A percentile compares a stretch with the other conserved stretches of the same genome.
Conservation (phyloP, 2,113 vertebrate genomes). For the Lichenostomus cassidix region DNA sequence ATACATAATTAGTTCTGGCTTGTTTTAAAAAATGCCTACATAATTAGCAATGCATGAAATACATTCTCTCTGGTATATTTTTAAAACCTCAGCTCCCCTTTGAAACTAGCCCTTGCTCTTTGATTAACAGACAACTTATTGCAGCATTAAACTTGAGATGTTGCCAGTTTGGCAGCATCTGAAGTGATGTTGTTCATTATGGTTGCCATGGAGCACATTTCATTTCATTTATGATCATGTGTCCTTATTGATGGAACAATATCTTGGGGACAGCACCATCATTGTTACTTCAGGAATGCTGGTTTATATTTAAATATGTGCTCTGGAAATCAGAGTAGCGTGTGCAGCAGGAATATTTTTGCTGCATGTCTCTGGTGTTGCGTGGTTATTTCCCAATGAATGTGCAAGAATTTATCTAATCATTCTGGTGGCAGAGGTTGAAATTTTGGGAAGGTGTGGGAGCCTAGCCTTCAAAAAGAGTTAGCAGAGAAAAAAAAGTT, state of each 20-base stretch:
- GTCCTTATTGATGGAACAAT: conserved; percentile 3
- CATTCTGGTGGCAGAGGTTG: not conserved
- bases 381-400: not conserved
- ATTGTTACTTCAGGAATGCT: not conserved
- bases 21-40: conserved; percentile 26
- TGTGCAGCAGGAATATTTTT: not conserved
- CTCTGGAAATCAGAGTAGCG: not conserved
- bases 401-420: not conserved
- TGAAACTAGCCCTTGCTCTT: conserved; percentile 47
- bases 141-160: conserved; percentile 34
- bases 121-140: conserved; percentile 41
- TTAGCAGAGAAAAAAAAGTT: not conserved
- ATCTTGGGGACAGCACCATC: conserved; percentile 33
- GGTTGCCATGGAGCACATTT: conserved; percentile 7
- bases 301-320: not conserved
- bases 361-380: not conserved
- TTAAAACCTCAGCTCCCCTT: conserved; percentile 23
- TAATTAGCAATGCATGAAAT: conserved; percentile 22
- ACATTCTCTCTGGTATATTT: conserved; percentile 4
- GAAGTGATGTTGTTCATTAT: not conserved
- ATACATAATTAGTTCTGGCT: conserved; percentile 26
- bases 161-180: conserved; percentile 45
- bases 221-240: conserved; percentile 4
- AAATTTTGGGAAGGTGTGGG: not conserved
- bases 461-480: not conserved